Evolutionary conservation across 1,140 invertebrate species (phyloP).

Genomic region (Megathymus violae): DNA sequence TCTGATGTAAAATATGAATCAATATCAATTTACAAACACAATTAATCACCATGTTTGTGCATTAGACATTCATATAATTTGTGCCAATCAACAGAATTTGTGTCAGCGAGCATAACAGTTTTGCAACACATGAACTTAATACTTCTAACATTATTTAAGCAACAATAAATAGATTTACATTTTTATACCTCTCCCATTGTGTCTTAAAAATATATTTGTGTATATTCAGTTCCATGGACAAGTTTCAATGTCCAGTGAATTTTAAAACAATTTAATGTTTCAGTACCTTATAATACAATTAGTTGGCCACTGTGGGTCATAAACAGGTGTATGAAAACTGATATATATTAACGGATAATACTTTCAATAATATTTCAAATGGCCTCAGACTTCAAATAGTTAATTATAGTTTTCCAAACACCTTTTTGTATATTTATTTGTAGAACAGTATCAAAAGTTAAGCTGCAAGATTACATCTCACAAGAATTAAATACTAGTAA

Average conservation of each 20-base stretch:
- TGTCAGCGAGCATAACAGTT: constrained; percentile 40
- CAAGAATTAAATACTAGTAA: constrained; percentile 33
- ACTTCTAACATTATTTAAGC: constrained; percentile 34
- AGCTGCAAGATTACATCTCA: constrained; percentile 41
- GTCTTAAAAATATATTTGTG: constrained; percentile 36
- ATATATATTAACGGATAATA: constrained; percentile 5
- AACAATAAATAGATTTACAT: constrained; percentile 39
- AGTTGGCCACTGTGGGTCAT: constrained; percentile 39
- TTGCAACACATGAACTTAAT: constrained; percentile 42
- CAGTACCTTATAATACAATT: constrained; percentile 36
- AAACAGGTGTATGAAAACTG: constrained; percentile 12
- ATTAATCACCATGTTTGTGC: constrained; percentile 49
- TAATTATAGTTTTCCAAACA: constrained; percentile 25
- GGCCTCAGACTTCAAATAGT: constrained; percentile 28
- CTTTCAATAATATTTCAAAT: constrained; percentile 13
- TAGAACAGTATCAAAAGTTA: constrained; percentile 53
- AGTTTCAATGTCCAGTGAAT: constrained; percentile 36
- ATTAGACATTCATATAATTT: constrained; percentile 46
- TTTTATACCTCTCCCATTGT: constrained; percentile 33
- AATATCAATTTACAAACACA: constrained; percentile 38
- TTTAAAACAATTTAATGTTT: constrained; percentile 41
- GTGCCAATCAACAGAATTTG: constrained; percentile 46
- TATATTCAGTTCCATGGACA: constrained; percentile 48
- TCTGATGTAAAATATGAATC: constrained; percentile 24
- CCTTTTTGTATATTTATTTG: constrained; percentile 35